These are phyloP conservation scores for Caranx melampygus DNA, from an alignment of 2,113 vertebrate species.

Conservation along the genomic window DNA sequence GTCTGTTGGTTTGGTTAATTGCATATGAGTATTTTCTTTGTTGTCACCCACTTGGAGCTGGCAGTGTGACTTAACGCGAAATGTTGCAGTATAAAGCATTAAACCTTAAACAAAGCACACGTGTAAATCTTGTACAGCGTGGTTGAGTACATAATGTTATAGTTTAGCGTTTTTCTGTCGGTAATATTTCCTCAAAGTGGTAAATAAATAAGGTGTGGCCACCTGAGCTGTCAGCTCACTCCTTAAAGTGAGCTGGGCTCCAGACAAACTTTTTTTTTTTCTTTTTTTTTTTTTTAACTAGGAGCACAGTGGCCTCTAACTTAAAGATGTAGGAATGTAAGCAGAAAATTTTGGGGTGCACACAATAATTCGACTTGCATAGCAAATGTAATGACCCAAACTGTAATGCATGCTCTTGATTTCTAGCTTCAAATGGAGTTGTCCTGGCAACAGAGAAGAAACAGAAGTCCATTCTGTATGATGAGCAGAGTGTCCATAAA, in stretches of 20 bases:
- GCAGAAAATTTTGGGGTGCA: too few species aligned
- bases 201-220: background rate
- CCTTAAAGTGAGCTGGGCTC: background rate
- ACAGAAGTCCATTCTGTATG: slow-evolving; percentile 98
- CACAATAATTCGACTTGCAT: background rate
- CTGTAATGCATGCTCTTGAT: slow-evolving; percentile 14
- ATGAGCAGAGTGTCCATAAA: slow-evolving; percentile 98
- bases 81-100: background rate
- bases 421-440: slow-evolving; percentile 95
- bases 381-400: background rate
- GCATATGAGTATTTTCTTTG: background rate
- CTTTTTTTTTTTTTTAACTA: too few species aligned
- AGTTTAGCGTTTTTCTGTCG: background rate
- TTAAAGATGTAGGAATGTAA: too few species aligned
- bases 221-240: background rate
- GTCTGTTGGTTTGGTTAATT: background rate
- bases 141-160: background rate
- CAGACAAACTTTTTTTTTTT: too few species aligned
- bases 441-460: slow-evolving; percentile 99
- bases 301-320: too few species aligned
- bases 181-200: background rate
- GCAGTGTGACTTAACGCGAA: too few species aligned
- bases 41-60: too few species aligned
- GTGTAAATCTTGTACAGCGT: background rate
- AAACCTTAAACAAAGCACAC: background rate